Percentiles rank a stretch among this genome's conserved stretches.
Evolutionary conservation across 1,140 invertebrate genomes (phyloP).

Genomic region (Zaprionus camerounensis): DNA sequence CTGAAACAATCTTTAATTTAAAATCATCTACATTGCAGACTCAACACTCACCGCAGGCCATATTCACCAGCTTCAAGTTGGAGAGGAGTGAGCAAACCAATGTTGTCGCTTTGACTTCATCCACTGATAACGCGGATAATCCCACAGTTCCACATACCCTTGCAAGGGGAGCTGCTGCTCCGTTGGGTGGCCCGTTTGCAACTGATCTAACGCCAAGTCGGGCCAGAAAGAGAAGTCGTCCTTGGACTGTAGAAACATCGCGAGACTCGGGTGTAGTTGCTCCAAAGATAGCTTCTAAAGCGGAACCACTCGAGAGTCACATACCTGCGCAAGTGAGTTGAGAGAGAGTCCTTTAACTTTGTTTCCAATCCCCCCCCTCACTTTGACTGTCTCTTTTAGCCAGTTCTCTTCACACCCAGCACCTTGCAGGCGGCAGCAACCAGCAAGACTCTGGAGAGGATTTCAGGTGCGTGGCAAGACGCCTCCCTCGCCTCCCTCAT

Average conservation of each 20-base stretch:
- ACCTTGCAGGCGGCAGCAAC: background rate
- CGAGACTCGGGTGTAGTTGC: background rate
- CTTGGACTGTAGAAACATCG: conserved; percentile 32
- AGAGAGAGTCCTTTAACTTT: too few species aligned
- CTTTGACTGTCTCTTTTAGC: background rate
- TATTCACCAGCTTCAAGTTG: conserved; percentile 96
- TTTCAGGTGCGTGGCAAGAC: conserved; percentile 43
- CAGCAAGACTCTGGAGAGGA: conserved; percentile 36
- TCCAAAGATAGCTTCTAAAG: background rate
- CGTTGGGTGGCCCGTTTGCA: background rate
- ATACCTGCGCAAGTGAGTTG: conserved; percentile 21
- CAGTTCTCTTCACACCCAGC: background rate
- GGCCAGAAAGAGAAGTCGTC: conserved; percentile 46
- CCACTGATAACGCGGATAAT: conserved; percentile 10
- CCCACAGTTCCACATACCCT: background rate
- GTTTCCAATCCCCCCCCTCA: background rate
- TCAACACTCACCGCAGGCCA: conserved; percentile 92
- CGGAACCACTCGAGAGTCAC: background rate
- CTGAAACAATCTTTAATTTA: too few species aligned
- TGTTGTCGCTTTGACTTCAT: background rate
- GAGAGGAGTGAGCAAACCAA: conserved; percentile 87
- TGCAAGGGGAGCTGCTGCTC: conserved; percentile 1
- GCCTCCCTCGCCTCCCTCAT: background rate
- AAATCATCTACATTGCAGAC: conserved; percentile 76
- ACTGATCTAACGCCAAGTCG: conserved; percentile 64